Evolutionary conservation across 64 coral and sea anemone species (phyloP).

Genomic region (Dendrophyllia cribrosa): DNA sequence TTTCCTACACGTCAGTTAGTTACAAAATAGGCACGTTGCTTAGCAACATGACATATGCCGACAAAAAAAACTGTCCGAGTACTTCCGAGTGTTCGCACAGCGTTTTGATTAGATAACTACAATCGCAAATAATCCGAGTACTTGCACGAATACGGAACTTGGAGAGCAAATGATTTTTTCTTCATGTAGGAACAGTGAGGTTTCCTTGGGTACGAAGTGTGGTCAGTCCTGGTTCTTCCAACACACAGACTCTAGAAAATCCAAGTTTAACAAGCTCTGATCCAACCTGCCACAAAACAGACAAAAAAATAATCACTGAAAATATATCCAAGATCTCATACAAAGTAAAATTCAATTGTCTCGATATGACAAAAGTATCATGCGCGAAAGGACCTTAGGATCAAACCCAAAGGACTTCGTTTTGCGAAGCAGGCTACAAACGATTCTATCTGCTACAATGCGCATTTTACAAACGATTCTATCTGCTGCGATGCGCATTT

Average conservation of each 20-base stretch:
- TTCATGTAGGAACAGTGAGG: conserved; percentile 71
- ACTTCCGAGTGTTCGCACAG: no score
- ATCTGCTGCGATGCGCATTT: no score
- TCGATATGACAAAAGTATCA: no score
- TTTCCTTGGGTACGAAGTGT: conserved; percentile 69
- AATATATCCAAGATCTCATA: no score
- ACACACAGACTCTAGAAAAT: conserved; percentile 88
- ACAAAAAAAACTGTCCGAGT: no score
- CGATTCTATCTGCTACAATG: no score
- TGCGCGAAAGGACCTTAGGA: no score
- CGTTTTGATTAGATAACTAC: no score
- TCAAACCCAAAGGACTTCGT: not conserved
- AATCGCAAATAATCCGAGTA: not conserved
- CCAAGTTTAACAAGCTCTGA: conserved; percentile 77
- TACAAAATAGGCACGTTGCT: not conserved
- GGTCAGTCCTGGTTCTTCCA: conserved; percentile 84
- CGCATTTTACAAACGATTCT: no score
- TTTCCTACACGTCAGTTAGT: not conserved
- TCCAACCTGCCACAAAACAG: conserved; percentile 68
- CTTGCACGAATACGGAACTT: not conserved
- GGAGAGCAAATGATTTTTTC: not conserved
- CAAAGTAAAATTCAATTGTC: no score
- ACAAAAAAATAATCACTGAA: not conserved
- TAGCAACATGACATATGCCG: no score
- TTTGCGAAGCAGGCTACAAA: not conserved